Conservation (phyloP, 2,113 vertebrate genomes). For the Xenopus laevis region DNA sequence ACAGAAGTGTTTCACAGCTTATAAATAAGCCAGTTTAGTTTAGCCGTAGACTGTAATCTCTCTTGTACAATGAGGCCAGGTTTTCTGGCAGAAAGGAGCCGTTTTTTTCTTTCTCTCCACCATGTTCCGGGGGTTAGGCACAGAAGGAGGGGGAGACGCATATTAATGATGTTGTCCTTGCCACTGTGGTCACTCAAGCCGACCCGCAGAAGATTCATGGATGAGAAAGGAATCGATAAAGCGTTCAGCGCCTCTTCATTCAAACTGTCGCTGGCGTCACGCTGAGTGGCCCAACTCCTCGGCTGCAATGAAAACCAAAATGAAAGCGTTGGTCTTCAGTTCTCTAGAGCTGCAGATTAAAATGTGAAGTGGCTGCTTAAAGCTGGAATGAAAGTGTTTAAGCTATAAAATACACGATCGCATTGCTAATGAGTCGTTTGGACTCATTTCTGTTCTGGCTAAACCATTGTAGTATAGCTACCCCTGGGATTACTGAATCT, state of each 20-base stretch:
- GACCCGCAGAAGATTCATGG: slow-evolving; percentile 41
- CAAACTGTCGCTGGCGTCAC: slow-evolving; percentile 41
- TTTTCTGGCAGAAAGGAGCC: slow-evolving; percentile 34
- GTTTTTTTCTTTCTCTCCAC: slow-evolving; percentile 6
- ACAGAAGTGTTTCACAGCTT: slow-evolving; percentile 36
- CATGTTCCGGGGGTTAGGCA: slow-evolving; percentile 38
- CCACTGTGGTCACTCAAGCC: slow-evolving; percentile 43
- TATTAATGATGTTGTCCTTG: slow-evolving; percentile 46
- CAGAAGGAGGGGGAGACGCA: slow-evolving; percentile 16
- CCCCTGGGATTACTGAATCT: no score
- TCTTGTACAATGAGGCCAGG: slow-evolving; percentile 38
- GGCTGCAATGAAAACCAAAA: slow-evolving; percentile 22
- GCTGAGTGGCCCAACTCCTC: slow-evolving; percentile 33
- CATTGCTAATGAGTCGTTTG: no score
- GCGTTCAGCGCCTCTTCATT: slow-evolving; percentile 44
- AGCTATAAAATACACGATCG: no score
- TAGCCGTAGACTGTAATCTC: slow-evolving; percentile 40
- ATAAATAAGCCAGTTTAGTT: slow-evolving; percentile 43
- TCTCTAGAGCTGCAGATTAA: slow-evolving; percentile 23
- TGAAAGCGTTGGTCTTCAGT: slow-evolving; percentile 29
- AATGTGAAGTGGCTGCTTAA: slow-evolving; percentile 6
- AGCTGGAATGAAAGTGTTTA: no score
- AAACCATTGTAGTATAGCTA: no score
- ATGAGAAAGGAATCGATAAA: slow-evolving; percentile 42
- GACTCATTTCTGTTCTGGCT: no score